Base-by-base conservation (phyloP, 2,888 invertebrate species). In the Perdita meconis region DNA sequence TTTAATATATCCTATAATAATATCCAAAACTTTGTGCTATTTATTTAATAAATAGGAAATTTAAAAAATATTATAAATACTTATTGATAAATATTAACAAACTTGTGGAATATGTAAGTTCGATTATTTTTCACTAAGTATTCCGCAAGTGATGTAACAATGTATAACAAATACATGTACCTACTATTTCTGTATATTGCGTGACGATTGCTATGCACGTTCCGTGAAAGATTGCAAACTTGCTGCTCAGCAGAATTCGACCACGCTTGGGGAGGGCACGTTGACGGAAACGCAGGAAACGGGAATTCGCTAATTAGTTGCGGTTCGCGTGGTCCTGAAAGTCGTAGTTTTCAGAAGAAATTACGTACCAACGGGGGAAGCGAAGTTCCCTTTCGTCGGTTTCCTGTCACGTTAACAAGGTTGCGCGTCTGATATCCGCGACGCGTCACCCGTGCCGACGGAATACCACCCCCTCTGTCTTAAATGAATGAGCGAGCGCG, bases 371-470 rank as follows among this genome's bases (percentile, higher is more conserved):
- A n/a, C 30, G n/a, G 34, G 42, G 42, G 30, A 3, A 22, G 30
- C 50, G 30, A 3, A 22, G 30, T 16, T 16, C 38, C 26, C 26
- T 60, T 57, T 65, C 42, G 19, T 26, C 56, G 10, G 47, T 47
- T 26, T 56, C 30, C 38, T 22, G 13, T 51, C 30, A 0, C 30
- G 64, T 56, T 71, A 68, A 72, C 42, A 67, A 59, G 38, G 53
- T 30, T 53, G 51, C 8, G n/a, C 12, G 57, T 0, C n/a, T 51
- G 57, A 47, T 44, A 53, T 13, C 6, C 61, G 22, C n/a, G 8
- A 6, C 10, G 16, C 2, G 10, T 12, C 6, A n/a, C n/a, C n/a
- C n/a, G n/a, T n/a, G 13, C 22, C 8, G n/a, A 42, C 40, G 50
- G 16, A 74, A 57, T 59, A 42, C 42, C 0, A n/a, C n/a, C n/a